Base-by-base conservation (phyloP, 2,797 vertebrate species). In the Parauchenoglanis ngamensis region DNA sequence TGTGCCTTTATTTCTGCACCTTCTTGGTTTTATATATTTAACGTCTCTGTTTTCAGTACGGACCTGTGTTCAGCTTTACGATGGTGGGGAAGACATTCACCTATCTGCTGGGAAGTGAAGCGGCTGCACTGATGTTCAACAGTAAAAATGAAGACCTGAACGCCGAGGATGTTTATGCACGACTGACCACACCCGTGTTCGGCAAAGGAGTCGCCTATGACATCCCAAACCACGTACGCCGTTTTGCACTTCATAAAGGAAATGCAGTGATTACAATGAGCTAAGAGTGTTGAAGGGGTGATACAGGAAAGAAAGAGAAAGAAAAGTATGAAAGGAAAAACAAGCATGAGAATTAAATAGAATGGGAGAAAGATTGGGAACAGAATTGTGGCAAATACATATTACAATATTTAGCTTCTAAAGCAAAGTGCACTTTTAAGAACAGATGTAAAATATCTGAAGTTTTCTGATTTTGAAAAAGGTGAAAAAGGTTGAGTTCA, bases 51-150 rank as follows among this genome's bases (percentile, higher is more conserved):
- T 13, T 31, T 54, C 92, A 99, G 98, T 98, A 99, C 52, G 98
- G 98, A 11, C 97, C 98, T 0, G 97, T 99, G 56, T 98, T 99
- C 95, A 99, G 98, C 88, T 99, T 99, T 90, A 99, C 98, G 7
- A 99, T 99, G 98, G 97, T 98, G 93, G 98, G 98, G 4, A 98
- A 97, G 89, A 99, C 97, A 0, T 99, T 99, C 93, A 99, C 98
- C 0, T 99, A 99, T 90, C 94, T 99, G 49, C 88, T 99, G 92
- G 98, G 98, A 23, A 98, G 97, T 5, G 98, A 99, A 15, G 97
- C 98, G 0, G 97, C 98, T 6, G 95, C 97, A 0, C 94, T 99
- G 25, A 94, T 99, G 88, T 99, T 99, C 94, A 99, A 99, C 88
- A 99, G 98, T 90, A 99, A 97, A 92, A 99, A 99, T 0, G 98